These are phyloP conservation scores for Leptosomus discolor DNA, from an alignment of 2,113 vertebrate genomes.

Conservation along the genomic window DNA sequence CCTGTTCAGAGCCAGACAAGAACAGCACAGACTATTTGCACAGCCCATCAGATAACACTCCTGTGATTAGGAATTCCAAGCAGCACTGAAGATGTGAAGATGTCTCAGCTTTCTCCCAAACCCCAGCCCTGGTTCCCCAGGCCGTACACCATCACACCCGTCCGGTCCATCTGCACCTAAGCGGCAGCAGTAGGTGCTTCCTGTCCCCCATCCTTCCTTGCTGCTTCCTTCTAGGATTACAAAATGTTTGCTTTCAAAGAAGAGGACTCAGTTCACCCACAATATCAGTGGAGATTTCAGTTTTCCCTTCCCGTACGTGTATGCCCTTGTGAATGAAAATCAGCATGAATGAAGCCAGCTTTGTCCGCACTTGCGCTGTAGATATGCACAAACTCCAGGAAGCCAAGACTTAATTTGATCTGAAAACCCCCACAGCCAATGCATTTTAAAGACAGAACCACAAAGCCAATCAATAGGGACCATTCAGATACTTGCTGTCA, in stretches of 20 bases:
- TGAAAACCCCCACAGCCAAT: slow-evolving; percentile 64
- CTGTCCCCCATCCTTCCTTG: not conserved
- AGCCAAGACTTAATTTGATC: slow-evolving; percentile 55
- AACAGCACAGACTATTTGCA: not conserved
- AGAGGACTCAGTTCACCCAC: not conserved
- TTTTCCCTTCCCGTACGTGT: not conserved
- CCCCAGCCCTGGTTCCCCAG: not conserved
- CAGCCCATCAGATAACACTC: not conserved
- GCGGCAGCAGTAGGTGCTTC: not conserved
- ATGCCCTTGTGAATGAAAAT: slow-evolving; percentile 14
- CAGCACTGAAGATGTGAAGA: not conserved
- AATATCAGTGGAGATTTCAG: not conserved
- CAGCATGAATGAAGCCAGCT: slow-evolving; percentile 43
- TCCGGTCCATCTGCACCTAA: accelerated
- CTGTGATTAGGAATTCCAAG: not conserved
- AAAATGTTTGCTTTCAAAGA: not conserved
- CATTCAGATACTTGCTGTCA: slow-evolving; percentile 87
- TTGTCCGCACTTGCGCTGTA: not conserved
- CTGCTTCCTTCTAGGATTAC: not conserved
- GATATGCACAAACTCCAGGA: slow-evolving; percentile 36
- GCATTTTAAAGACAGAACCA: slow-evolving; percentile 76
- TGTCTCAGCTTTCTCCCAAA: not conserved
- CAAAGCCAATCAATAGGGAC: slow-evolving; percentile 85
- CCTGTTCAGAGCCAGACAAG: not conserved
- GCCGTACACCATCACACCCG: accelerated